A percentile compares a stretch with the other conserved stretches of the same genome.
Conservation (phyloP, 2,888 invertebrate species). For the Electrophaes corylata region DNA sequence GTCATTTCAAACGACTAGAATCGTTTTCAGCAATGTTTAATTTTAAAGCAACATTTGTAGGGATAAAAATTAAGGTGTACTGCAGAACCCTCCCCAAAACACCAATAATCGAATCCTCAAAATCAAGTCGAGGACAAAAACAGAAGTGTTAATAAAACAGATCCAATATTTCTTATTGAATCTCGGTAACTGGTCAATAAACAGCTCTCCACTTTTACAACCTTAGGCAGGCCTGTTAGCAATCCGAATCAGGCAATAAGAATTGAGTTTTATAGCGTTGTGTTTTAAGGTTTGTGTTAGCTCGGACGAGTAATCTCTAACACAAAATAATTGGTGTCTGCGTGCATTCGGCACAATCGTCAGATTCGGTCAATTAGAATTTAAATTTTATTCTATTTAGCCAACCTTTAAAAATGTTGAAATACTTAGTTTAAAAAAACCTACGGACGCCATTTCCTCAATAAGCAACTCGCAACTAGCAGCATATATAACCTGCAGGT, state of each 20-base stretch:
- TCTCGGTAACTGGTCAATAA: conserved; percentile 69
- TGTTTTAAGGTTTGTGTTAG: not conserved
- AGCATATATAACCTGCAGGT: too few relatives aligned
- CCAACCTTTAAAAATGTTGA: too few relatives aligned
- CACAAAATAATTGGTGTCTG: not conserved
- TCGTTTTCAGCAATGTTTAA: too few relatives aligned
- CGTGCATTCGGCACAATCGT: too few relatives aligned
- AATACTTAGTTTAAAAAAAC: too few relatives aligned
- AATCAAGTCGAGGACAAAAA: conserved; percentile 10
- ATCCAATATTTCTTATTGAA: conserved; percentile 67
- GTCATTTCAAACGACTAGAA: too few relatives aligned
- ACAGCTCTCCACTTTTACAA: conserved; percentile 52
- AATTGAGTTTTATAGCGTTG: not conserved
- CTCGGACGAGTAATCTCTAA: not conserved
- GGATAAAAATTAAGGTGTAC: too few relatives aligned
- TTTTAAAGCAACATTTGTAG: too few relatives aligned
- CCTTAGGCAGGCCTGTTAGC: conserved; percentile 39
- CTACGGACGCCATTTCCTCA: too few relatives aligned
- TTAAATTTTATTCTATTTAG: too few relatives aligned
- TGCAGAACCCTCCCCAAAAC: not conserved
- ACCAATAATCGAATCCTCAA: conserved; percentile 13
- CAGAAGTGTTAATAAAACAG: conserved; percentile 35
- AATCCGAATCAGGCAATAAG: not conserved
- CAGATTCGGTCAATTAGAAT: too few relatives aligned
- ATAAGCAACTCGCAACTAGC: too few relatives aligned